These are phyloP conservation scores for Rhabdomys pumilio DNA, from an alignment of 2,797 vertebrate species.

Conservation along the genomic window DNA sequence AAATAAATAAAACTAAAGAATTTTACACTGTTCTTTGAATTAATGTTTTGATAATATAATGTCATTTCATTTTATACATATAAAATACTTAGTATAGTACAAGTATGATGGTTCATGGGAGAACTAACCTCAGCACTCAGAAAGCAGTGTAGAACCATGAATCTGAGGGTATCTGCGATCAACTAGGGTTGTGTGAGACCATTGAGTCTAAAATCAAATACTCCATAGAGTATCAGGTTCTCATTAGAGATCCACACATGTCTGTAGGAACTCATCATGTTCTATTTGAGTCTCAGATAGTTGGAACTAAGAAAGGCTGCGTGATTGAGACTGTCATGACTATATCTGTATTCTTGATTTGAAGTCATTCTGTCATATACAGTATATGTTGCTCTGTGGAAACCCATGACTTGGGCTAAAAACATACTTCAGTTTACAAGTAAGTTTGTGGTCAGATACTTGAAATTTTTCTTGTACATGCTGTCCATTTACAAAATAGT, in stretches of 20 bases:
- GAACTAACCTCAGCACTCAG: not conserved
- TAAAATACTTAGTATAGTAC: not conserved
- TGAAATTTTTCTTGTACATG: not conserved
- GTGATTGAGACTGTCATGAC: not conserved
- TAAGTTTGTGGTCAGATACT: not conserved
- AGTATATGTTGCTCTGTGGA: not conserved
- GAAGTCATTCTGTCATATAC: not conserved
- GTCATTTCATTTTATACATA: not conserved
- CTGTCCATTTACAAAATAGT: not conserved
- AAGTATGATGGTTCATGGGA: not conserved
- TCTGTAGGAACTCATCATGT: not conserved
- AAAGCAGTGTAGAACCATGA: not conserved
- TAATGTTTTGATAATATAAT: not conserved
- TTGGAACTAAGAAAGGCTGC: not conserved
- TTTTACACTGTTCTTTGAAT: not conserved
- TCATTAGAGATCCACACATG: not conserved
- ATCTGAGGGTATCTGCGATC: not conserved
- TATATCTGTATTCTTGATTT: not conserved
- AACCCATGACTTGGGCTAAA: not conserved
- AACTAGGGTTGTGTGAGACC: not conserved
- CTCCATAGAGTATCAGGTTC: not conserved
- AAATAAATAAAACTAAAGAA: not conserved
- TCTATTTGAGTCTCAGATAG: not conserved
- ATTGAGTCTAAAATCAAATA: not conserved
- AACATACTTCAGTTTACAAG: not conserved